Conservation (phyloP, 2,888 invertebrate genomes). For the Incurvaria masculella region DNA sequence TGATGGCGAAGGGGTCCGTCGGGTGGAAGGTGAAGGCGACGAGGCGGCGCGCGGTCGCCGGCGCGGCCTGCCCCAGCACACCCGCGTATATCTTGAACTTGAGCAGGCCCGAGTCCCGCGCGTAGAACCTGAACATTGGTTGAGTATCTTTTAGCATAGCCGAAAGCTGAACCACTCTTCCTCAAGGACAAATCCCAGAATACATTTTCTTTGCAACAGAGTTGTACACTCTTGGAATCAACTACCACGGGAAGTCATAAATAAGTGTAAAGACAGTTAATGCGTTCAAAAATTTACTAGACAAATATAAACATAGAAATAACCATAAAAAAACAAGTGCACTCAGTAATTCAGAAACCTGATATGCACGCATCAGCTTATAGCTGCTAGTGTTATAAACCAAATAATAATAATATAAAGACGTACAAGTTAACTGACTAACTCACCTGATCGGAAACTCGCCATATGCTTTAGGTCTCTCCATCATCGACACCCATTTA, state of each 20-base stretch:
- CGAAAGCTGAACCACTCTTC: no score
- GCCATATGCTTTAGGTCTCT: conserved; percentile 89
- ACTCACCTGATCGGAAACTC: conserved; percentile 86
- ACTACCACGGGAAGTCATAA: background rate
- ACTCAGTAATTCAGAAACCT: no score
- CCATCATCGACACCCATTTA: conserved; percentile 94
- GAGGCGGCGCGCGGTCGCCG: conserved; percentile 69
- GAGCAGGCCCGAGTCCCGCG: conserved; percentile 74
- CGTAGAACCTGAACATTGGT: conserved; percentile 80
- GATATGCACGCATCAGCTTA: no score
- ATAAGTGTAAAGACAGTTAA: conserved; percentile 2
- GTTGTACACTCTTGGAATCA: no score
- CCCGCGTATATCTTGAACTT: conserved; percentile 90
- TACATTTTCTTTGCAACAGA: no score
- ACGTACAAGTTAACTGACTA: no score
- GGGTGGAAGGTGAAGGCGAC: conserved; percentile 97
- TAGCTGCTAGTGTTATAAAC: no score
- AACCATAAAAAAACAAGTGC: no score
- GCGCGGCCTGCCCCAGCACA: conserved; percentile 66
- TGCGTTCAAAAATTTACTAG: no score
- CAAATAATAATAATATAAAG: no score
- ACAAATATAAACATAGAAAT: conserved; percentile 9
- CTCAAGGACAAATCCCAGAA: no score
- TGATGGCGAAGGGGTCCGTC: conserved; percentile 93
- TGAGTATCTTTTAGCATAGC: conserved; percentile 14